phyloP scores from a whole-genome alignment of 2,113 vertebrate species.

The Hyaena hyaena region DNA sequence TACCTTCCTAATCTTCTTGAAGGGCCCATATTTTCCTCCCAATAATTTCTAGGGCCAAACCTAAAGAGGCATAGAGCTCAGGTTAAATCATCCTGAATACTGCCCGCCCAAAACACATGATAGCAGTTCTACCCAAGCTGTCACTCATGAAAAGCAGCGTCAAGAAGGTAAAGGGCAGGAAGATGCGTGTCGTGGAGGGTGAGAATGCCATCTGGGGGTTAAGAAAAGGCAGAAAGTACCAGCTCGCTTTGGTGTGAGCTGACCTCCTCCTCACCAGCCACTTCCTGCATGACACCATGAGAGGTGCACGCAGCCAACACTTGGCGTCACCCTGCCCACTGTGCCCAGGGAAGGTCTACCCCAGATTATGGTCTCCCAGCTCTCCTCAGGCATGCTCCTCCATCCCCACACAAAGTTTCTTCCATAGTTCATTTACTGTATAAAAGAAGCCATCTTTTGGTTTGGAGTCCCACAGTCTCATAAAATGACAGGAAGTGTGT shows the following conservation, averaged over 20 bases:
- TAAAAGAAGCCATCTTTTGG: background rate
- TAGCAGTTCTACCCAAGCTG: background rate
- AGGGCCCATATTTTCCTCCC: background rate
- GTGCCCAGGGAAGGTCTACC: background rate
- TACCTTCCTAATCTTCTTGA: background rate
- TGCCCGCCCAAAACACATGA: background rate
- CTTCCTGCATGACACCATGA: background rate
- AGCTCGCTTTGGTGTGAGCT: background rate
- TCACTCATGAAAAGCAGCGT: background rate
- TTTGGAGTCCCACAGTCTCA: background rate
- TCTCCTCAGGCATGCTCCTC: background rate
- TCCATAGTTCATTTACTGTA: background rate
- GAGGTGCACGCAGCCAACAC: background rate
- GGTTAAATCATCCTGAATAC: background rate
- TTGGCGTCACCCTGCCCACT: background rate
- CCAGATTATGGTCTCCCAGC: background rate
- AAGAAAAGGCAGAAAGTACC: background rate
- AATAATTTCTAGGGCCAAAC: background rate
- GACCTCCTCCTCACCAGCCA: background rate
- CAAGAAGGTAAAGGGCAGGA: background rate
- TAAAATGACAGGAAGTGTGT: background rate
- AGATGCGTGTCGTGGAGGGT: rapidly evolving
- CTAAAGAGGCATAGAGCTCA: background rate
- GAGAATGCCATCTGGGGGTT: rapidly evolving
- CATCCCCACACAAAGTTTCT: background rate